Conservation (phyloP, 2,888 invertebrate species). For the Ophion costatus region DNA sequence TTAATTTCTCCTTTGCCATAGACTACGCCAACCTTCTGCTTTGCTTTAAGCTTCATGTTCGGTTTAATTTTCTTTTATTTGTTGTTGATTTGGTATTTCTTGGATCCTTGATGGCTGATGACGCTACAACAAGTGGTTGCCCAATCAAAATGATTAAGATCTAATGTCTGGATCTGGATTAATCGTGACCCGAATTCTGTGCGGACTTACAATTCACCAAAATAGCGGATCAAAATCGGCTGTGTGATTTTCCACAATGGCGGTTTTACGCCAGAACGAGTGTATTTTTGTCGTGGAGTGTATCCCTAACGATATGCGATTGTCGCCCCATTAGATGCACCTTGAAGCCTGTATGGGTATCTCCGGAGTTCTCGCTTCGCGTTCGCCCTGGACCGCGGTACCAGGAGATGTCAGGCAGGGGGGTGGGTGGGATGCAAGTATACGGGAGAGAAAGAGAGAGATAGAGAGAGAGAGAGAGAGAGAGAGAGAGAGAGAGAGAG, state of each 20-base stretch:
- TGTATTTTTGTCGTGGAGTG: constrained; percentile 72
- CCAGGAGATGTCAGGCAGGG: constrained; percentile 30
- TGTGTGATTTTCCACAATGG: not conserved
- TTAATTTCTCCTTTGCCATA: not conserved
- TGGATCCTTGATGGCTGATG: too few species aligned
- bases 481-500: not conserved
- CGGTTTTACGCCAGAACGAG: not conserved
- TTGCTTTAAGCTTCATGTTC: not conserved
- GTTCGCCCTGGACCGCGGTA: constrained; percentile 56
- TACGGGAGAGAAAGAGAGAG: constrained; percentile 50
- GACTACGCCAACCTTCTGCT: not conserved
- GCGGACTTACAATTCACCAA: not conserved
- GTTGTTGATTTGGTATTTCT: too few species aligned
- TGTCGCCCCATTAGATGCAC: constrained; percentile 81
- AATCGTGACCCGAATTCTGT: not conserved
- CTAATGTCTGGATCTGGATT: not conserved
- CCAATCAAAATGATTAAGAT: too few species aligned
- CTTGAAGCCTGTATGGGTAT: constrained; percentile 77
- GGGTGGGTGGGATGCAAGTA: constrained; percentile 8
- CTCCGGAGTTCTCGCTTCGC: constrained; percentile 73
- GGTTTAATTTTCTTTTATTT: too few species aligned
- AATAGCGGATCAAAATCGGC: not conserved
- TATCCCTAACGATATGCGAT: constrained; percentile 81
- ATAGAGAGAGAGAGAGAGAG: constrained; percentile 29
- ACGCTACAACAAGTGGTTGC: too few species aligned